Base-by-base conservation (phyloP, 2,797 vertebrate species). In the Galagoides demidoff region DNA sequence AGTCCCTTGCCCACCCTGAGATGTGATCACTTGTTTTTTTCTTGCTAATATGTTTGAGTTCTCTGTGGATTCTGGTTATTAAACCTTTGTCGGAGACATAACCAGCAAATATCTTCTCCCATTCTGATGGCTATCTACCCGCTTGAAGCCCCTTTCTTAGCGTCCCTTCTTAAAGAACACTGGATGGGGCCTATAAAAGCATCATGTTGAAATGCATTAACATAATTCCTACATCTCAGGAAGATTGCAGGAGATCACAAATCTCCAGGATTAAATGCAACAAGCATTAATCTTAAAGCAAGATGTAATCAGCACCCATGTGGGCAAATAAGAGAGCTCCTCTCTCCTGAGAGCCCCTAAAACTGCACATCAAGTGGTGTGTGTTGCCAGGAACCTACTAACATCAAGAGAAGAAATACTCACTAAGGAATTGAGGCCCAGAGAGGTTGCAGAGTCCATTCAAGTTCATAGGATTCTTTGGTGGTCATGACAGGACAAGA, bases 231-330 rank as follows among this genome's bases (percentile, higher is more conserved):
- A 97, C 96, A 97, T 97, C 97, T 95, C 97, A 96, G 96, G 84
- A 79, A 98, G 97, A 98, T 97, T 97, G 96, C 96, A 97, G 97
- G 97, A 98, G 97, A 96, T 86, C 95, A 86, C 98, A 98, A 98
- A 95, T 98, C 97, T 98, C 52, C 95, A 98, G 97, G 96, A 98
- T 98, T 98, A 98, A 98, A 98, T 97, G 97, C 96, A 98, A 97
- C 96, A 43, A 43, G 39, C 39, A 43, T 43, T 43, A 43, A 43
- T 43, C 96, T 96, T 97, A 97, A 98, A 98, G 98, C 97, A 98
- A 97, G 95, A 97, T 97, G 96, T 97, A 97, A 97, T 98, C 97
- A 97, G 93, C 90, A 92, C 97, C 96, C 96, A 97, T 59, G 95
- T 98, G 98, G 96, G 97, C 34, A 93, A 70, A 77, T 1, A 17